Conservation (phyloP, 2,888 invertebrate species). For the Acleris laterana region DNA sequence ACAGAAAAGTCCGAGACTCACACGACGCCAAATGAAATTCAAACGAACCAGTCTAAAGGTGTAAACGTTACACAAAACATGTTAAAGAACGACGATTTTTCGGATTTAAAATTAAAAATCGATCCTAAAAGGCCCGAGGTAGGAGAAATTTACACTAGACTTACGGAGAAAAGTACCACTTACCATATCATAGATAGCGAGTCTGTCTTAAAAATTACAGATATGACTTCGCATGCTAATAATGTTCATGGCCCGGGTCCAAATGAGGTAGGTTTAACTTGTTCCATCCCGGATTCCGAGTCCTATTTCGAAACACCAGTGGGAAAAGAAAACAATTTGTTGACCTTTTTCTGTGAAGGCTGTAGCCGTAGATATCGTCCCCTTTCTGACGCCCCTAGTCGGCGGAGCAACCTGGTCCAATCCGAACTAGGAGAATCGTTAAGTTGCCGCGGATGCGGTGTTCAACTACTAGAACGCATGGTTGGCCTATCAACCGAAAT, state of each 20-base stretch:
- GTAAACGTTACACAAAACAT: conserved; percentile 55
- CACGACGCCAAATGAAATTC: neutral
- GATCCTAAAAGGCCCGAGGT: conserved; percentile 51
- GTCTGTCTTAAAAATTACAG: conserved; percentile 68
- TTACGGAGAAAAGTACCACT: conserved; percentile 63
- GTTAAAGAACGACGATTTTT: conserved; percentile 45
- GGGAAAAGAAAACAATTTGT: conserved; percentile 47
- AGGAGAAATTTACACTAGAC: conserved; percentile 48
- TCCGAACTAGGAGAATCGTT: too few species aligned
- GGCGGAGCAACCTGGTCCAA: too few species aligned
- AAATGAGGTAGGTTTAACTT: conserved; percentile 46
- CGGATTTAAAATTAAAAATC: conserved; percentile 57
- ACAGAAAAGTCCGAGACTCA: conserved; percentile 7
- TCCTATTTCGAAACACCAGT: conserved; percentile 53
- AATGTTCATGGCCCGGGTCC: neutral
- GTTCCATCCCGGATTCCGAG: conserved; percentile 52
- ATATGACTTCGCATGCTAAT: conserved; percentile 60
- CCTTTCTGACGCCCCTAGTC: too few species aligned
- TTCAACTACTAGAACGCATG: too few species aligned
- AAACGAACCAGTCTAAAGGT: conserved; percentile 47
- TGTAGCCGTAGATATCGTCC: neutral
- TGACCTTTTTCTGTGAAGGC: conserved; percentile 57
- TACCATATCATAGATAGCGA: conserved; percentile 73
- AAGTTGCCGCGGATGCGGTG: too few species aligned
- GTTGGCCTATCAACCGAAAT: too few species aligned